Percentiles rank a stretch among this genome's conserved stretches.
Conservation (phyloP, 2,797 vertebrate species). For the Anniella stebbinsi region DNA sequence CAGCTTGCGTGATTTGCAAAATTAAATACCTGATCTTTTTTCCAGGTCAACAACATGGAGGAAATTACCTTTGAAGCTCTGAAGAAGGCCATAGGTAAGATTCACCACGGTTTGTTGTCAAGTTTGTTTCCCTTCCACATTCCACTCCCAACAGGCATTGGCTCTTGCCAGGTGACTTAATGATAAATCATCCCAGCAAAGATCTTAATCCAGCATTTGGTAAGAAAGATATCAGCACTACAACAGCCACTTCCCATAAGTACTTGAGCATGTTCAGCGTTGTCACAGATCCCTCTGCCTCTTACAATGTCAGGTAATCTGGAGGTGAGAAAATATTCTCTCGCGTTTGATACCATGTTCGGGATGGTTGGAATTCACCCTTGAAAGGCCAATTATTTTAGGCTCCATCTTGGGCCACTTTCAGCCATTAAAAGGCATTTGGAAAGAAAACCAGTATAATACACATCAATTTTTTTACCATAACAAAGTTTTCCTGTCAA, state of each 20-base stretch:
- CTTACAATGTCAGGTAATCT: background rate
- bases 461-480: too few relatives aligned
- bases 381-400: background rate
- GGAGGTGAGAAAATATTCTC: background rate
- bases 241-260: background rate
- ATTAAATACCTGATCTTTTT: constrained; percentile 30
- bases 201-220: background rate
- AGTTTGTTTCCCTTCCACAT: background rate
- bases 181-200: background rate
- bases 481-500: background rate
- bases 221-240: background rate
- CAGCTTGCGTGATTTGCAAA: background rate
- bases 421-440: background rate
- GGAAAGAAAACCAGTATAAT: background rate
- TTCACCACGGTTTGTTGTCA: background rate
- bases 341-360: background rate
- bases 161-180: too few relatives aligned
- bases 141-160: too few relatives aligned
- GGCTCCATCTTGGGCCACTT: background rate
- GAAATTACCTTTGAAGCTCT: constrained; percentile 98
- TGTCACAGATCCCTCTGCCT: background rate
- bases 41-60: constrained; percentile 90
- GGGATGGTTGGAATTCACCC: too few relatives aligned
- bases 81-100: constrained; percentile 98
- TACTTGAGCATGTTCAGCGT: background rate